A percentile compares a stretch with the other conserved stretches of the same genome.
phyloP scores from a whole-genome alignment of 2,113 vertebrate species.

The Felis chaus region DNA sequence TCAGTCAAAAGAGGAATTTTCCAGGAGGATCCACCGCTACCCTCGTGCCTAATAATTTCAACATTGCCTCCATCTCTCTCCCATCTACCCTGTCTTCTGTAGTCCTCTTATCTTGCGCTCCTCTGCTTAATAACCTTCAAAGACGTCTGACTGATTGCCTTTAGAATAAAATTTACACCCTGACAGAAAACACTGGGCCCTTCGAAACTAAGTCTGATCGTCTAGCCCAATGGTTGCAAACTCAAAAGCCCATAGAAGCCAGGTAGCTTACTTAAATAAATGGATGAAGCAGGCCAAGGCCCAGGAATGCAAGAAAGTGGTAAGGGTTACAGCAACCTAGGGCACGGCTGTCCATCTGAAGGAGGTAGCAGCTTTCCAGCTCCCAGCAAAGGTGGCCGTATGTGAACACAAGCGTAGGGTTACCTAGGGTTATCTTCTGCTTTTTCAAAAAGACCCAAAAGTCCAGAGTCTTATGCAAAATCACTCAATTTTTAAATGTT shows the following conservation, averaged over 20 bases:
- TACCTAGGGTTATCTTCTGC: background rate
- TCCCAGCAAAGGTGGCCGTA: background rate
- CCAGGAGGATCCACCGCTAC: background rate
- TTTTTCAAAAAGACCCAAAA: conserved; percentile 1
- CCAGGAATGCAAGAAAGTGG: background rate
- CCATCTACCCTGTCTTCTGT: background rate
- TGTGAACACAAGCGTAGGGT: background rate
- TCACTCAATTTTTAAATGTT: conserved; percentile 4
- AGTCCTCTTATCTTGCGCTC: background rate
- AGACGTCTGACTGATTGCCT: background rate
- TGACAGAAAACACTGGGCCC: background rate
- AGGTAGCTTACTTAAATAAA: background rate
- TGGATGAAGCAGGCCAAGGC: background rate
- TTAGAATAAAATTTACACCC: conserved; percentile 32
- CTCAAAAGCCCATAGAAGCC: background rate
- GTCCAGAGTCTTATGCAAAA: background rate
- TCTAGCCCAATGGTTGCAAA: background rate
- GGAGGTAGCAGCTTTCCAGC: background rate
- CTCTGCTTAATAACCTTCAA: conserved; percentile 17
- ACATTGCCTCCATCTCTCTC: background rate
- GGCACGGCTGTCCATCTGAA: background rate
- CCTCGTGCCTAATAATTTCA: background rate
- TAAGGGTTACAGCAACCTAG: background rate
- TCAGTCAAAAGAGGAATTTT: background rate
- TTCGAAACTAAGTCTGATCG: background rate